A percentile compares a stretch with the other conserved stretches of the same genome.
phyloP scores from a whole-genome alignment of 2,113 vertebrate genomes.

The Fulica atra region DNA sequence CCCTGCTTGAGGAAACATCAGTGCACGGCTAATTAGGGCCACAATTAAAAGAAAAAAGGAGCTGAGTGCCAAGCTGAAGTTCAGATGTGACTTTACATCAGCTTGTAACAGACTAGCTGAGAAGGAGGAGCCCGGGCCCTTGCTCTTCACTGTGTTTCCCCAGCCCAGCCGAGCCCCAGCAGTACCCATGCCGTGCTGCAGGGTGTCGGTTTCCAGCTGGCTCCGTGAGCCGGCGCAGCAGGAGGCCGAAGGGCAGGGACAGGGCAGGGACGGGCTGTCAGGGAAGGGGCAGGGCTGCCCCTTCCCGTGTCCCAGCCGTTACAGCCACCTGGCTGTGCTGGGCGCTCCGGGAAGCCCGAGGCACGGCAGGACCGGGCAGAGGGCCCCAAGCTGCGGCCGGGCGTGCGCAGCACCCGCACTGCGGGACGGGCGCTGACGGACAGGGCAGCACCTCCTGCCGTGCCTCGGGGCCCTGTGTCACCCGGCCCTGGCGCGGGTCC shows the following conservation, averaged over 20 bases:
- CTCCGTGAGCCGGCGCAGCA: neutral
- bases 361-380: too few relatives aligned
- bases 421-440: too few relatives aligned
- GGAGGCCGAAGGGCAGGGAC: neutral
- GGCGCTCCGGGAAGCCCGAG: accelerated
- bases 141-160: neutral
- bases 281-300: neutral
- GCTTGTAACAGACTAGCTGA: neutral
- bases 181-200: too few relatives aligned
- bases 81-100: neutral
- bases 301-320: accelerated
- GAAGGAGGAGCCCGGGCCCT: accelerated
- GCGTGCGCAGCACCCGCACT: too few relatives aligned
- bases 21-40: neutral
- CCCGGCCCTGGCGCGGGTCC: too few relatives aligned
- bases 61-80: neutral
- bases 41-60: neutral
- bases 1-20: neutral
- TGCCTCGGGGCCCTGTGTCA: too few relatives aligned
- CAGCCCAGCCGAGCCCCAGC: neutral
- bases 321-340: too few relatives aligned
- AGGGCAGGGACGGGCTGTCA: neutral
- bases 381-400: too few relatives aligned
- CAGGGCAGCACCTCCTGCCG: too few relatives aligned
- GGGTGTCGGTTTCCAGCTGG: neutral